A percentile compares a stretch with the other conserved stretches of the same genome.
phyloP scores from a whole-genome alignment of 2,888 invertebrate genomes.

The Poecilus cupreus region DNA sequence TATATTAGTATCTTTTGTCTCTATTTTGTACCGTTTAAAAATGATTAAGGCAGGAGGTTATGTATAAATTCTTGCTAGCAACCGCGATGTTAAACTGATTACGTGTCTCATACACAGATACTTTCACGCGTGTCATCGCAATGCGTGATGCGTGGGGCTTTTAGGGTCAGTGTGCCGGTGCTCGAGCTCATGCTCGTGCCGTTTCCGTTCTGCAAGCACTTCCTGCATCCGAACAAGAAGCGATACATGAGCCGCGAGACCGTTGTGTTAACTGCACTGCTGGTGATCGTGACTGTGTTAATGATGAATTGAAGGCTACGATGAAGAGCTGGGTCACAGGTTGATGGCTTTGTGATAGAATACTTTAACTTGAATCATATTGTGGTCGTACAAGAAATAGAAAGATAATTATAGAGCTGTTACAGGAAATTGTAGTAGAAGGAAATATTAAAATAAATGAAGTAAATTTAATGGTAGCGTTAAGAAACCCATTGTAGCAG shows the following conservation, averaged over 20 bases:
- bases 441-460: too few species aligned
- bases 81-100: not conserved
- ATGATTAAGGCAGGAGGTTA: too few species aligned
- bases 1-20: too few species aligned
- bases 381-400: too few species aligned
- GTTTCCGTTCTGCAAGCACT: constrained; percentile 17
- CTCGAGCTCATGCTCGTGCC: not conserved
- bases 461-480: too few species aligned
- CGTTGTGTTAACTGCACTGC: constrained; percentile 3
- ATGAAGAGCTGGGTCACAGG: too few species aligned
- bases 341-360: too few species aligned
- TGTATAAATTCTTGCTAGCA: too few species aligned
- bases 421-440: too few species aligned
- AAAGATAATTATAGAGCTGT: too few species aligned
- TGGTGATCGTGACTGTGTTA: not conserved
- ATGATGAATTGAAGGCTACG: not conserved
- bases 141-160: not conserved
- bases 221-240: not conserved
- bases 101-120: constrained; percentile 10
- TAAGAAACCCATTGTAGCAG: too few species aligned
- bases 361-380: not conserved
- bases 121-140: constrained; percentile 11
- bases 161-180: constrained; percentile 37
- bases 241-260: not conserved
- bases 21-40: too few species aligned